Conservation (phyloP, 2,113 vertebrate species). For the Dipodomys spectabilis region DNA sequence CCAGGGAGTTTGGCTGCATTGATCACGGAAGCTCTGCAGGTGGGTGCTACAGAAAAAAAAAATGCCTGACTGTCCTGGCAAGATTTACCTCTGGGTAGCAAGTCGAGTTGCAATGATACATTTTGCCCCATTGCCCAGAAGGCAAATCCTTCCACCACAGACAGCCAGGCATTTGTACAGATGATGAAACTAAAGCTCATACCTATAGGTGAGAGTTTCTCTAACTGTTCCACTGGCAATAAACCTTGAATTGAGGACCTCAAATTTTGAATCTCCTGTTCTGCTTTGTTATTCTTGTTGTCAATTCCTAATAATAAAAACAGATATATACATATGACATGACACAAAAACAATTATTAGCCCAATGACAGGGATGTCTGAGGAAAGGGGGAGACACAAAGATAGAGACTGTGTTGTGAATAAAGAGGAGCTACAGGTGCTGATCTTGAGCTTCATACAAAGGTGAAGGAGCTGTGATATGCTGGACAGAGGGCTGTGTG, state of each 20-base stretch:
- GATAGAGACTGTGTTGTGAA: neutral
- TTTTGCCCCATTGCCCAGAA: neutral
- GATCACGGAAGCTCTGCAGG: neutral
- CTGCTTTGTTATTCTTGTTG: neutral
- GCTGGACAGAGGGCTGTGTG: neutral
- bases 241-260: neutral
- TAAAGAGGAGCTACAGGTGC: neutral
- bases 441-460: neutral
- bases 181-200: neutral
- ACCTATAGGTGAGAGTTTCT: neutral
- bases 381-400: neutral
- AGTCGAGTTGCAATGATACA: neutral
- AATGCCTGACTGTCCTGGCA: neutral
- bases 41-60: neutral
- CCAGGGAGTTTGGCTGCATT: slow-evolving; percentile 25
- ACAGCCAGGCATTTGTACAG: neutral
- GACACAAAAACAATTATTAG: neutral
- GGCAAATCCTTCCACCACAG: neutral
- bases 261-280: neutral
- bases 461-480: neutral
- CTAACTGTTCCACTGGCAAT: neutral
- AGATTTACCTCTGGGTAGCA: neutral
- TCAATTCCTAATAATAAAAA: slow-evolving; percentile 18
- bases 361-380: neutral
- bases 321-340: neutral